Conservation (phyloP, 2,113 vertebrate genomes). For the Chaetodon trifascialis region DNA sequence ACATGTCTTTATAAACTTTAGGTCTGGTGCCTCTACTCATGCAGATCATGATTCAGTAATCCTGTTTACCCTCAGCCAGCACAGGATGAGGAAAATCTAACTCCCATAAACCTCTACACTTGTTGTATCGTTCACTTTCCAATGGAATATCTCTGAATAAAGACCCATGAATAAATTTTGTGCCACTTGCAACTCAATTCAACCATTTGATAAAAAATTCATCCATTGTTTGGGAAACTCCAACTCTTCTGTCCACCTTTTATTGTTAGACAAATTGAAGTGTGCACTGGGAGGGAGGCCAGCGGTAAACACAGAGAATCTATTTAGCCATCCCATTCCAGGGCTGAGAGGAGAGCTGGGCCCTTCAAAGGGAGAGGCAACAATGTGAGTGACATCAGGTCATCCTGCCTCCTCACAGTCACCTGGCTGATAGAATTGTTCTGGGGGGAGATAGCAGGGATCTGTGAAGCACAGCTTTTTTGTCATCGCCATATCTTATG, state of each 20-base stretch:
- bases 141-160: slow-evolving; percentile 66
- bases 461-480: slow-evolving; percentile 93
- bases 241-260: slow-evolving; percentile 89
- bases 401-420: slow-evolving; percentile 91
- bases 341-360: slow-evolving; percentile 89
- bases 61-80: neutral
- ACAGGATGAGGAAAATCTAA: slow-evolving; percentile 8
- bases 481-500: slow-evolving; percentile 98
- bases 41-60: neutral
- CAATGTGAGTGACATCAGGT: slow-evolving; percentile 98
- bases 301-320: slow-evolving; percentile 92
- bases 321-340: slow-evolving; percentile 95
- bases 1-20: slow-evolving; percentile 12
- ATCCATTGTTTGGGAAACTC: slow-evolving; percentile 90
- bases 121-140: slow-evolving; percentile 66
- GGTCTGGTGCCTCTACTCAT: neutral
- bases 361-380: slow-evolving; percentile 95
- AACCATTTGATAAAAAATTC: slow-evolving; percentile 96
- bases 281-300: slow-evolving; percentile 88
- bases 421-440: slow-evolving; percentile 98
- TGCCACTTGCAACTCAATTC: slow-evolving; percentile 90
- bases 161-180: slow-evolving; percentile 88
- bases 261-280: slow-evolving; percentile 99
- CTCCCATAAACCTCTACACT: slow-evolving; percentile 18
- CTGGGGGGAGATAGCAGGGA: slow-evolving; percentile 91